Base-by-base conservation (phyloP, 2,888 invertebrate genomes). In the Ochropleura leucogaster region DNA sequence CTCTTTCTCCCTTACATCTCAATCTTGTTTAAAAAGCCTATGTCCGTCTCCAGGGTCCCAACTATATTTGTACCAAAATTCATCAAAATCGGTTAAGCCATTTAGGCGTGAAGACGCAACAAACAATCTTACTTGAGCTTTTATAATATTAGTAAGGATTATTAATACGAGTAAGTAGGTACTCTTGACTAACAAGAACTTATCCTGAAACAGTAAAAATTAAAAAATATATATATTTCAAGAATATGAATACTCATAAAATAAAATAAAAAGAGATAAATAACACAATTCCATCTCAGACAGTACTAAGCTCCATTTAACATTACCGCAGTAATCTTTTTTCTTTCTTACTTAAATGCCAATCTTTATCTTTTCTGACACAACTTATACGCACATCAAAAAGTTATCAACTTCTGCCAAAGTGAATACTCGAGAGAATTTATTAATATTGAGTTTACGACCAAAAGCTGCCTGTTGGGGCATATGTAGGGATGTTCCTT, bases 321-420 rank as follows among this genome's bases (percentile, higher is more conserved):
- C 57, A 64, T 73, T 40, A 64, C 60, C 57, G 30, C 63, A 64
- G 51, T 55, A 69, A 73, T 72, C 63, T 68, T 69, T 77, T 66
- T 74, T 75, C 59, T 76, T 77, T 57, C 20, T 62, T 71, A 70
- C 72, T 53, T 62, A 62, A 69, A 78, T 44, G 83, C 30, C 85
- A 83, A 79, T 83, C 83, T 85, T 82, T 78, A 78, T 85, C 66
- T 74, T 74, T 78, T 72, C 82, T 74, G 60, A 65, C 62, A 57
- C 14, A 81, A 82, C 60, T 68, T 77, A 66, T 51, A 82, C 64
- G 69, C 40, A 82, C 68, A 47, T 85, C 85, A 68, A 55, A 68
- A 82, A 68, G 62, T 82, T 85, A 57, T 60, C 20, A 49, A 74
- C 55, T 85, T 69, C 16, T 71, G 8, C 16, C 66, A 16, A 49